phyloP scores from a whole-genome alignment of 2,797 vertebrate species.

The Iguana delicatissima region DNA sequence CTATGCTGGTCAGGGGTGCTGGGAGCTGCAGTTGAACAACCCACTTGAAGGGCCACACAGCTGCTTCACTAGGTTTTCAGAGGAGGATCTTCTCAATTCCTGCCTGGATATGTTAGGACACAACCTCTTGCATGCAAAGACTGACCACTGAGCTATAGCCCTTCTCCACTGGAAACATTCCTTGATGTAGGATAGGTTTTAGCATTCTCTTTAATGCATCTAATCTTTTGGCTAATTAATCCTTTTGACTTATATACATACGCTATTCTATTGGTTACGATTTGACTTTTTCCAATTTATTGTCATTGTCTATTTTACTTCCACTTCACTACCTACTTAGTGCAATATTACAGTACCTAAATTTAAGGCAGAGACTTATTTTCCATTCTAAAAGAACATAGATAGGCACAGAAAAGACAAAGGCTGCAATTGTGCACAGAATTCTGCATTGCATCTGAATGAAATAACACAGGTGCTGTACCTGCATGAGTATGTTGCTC shows the following conservation, averaged over 20 bases:
- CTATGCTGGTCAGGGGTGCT: too few relatives aligned
- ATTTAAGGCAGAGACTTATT: neutral
- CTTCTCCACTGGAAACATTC: neutral
- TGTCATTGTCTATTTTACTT: neutral
- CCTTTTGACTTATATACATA: neutral
- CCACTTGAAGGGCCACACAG: neutral
- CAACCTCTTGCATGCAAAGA: too few relatives aligned
- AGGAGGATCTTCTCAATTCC: neutral
- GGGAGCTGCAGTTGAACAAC: too few relatives aligned
- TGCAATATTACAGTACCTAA: neutral
- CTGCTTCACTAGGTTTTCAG: neutral
- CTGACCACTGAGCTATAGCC: neutral
- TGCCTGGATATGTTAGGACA: neutral
- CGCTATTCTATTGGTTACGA: neutral
- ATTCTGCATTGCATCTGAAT: neutral
- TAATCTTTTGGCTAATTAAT: neutral
- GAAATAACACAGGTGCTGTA: neutral
- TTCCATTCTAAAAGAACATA: neutral
- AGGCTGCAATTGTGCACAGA: neutral
- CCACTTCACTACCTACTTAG: neutral
- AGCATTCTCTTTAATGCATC: neutral
- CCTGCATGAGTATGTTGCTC: neutral
- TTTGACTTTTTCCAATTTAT: neutral
- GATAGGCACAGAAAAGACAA: neutral
- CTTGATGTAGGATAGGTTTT: neutral